Base-by-base conservation (phyloP, 2,888 invertebrate species). In the Oscheius sp. region DNA sequence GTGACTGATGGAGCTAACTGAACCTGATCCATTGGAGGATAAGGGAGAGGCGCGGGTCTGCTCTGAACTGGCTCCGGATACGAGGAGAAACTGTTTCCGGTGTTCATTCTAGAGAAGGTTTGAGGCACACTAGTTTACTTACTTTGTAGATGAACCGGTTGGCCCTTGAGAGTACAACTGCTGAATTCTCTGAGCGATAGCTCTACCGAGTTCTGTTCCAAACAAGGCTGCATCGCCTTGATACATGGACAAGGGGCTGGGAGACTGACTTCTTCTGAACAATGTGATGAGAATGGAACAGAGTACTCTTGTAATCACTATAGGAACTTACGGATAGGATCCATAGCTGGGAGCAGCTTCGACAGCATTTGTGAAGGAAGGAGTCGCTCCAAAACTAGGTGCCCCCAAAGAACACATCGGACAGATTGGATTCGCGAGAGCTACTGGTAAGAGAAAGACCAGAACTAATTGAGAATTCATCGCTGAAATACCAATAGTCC, bases 161-260 rank as follows among this genome's bases (percentile, higher is more conserved):
- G 21, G 29, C 37, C 68, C 68, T 37, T 59, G 42, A 29, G 51
- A 21, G 11, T 72, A 72, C 5, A 74, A n/a, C 37, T 74, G 70
- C 35, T 70, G 60, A 47, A 74, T 74, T 7, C 74, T 33, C 13
- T 60, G 70, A 29, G 74, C 74, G 3, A 74, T 74, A 47, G 74
- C 74, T 60, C 57, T 47, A 1, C 74, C 74, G 37, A 74, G 35
- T 37, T 74, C 74, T 3, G 60, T 62, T 60, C 74, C 74, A 35
- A 74, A 74, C 47, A 63, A 35, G 10, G 51, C 42, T n/a, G 74
- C 60, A 33, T 74, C 55, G 4, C 74, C 74, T 55, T 55, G 47
- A 33, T 70, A 74, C 62, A 70, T 62, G 21, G 70, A 37, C n/a
- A 68, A 29, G 1, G 74, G 68, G 21, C 47, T 73, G 42, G 42